A percentile compares a stretch with the other conserved stretches of the same genome.
These are phyloP conservation scores for Leptinotarsa haldemani DNA, from an alignment of 2,888 invertebrate genomes.

Conservation along the genomic window DNA sequence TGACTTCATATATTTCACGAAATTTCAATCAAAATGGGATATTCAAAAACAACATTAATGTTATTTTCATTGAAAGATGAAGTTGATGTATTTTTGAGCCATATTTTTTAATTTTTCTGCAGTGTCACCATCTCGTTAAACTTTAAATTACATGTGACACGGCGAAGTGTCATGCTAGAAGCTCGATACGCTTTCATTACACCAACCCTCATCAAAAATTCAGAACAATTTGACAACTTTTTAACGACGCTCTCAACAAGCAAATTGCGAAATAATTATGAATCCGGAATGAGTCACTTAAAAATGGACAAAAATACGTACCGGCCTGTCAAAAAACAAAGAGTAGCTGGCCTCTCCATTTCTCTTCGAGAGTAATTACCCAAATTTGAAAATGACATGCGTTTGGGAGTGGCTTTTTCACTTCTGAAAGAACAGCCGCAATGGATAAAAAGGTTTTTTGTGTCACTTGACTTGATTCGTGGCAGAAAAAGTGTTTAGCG, in stretches of 20 bases:
- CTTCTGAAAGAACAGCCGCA: constrained; percentile 37
- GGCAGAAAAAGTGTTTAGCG: constrained; percentile 21
- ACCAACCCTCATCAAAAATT: constrained; percentile 35
- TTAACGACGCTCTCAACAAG: constrained; percentile 46
- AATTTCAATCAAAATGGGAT: too few relatives aligned
- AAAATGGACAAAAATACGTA: constrained; percentile 39
- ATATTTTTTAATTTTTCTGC: not conserved
- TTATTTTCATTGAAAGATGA: not conserved
- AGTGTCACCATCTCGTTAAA: constrained; percentile 12
- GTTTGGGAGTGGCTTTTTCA: constrained; percentile 41
- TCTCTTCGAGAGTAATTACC: constrained; percentile 51
- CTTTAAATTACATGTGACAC: not conserved
- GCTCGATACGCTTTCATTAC: constrained; percentile 10
- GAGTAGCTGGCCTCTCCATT: constrained; percentile 38
- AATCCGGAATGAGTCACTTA: constrained; percentile 42
- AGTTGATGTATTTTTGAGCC: too few relatives aligned
- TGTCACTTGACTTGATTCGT: constrained; percentile 35
- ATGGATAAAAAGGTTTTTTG: constrained; percentile 27
- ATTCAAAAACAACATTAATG: too few relatives aligned
- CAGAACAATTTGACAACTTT: constrained; percentile 45
- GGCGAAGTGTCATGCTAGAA: not conserved
- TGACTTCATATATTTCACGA: not conserved
- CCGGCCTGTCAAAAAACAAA: constrained; percentile 42
- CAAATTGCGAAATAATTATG: constrained; percentile 50
- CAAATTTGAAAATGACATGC: constrained; percentile 54